Base-by-base conservation (phyloP, 2,888 invertebrate genomes). In the Thymelicus lineola region DNA sequence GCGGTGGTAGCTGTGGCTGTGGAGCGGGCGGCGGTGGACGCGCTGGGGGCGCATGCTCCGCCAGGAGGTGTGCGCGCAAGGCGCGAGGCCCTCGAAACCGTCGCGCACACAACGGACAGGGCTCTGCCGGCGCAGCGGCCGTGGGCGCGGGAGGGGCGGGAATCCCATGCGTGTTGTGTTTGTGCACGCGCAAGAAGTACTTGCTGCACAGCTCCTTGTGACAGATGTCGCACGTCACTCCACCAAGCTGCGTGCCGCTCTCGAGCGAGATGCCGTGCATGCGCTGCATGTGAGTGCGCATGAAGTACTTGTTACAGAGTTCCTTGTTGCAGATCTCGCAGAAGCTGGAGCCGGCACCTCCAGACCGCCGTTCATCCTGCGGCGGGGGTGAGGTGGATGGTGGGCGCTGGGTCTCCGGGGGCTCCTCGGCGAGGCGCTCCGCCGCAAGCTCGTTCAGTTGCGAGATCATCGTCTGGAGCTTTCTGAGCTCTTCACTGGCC, bases 311-410 rank as follows among this genome's bases (percentile, higher is more conserved):
- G 94, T 99, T 99, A 94, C 99, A 99, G 78, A 99, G 94, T 91
- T 99, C 99, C 90, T 99, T 99, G 94, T 99, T 99, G 91, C 99
- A 99, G 75, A 99, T 98, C 86, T 98, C 98, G 87, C 99, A 99
- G 87, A 98, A 98, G 82, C 98, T 98, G 73, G 97, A 97, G 1
- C 97, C 91, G 17, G 90, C 88, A n/a, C 76, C 80, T 15, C 73
- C 74, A 0, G 96, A 95, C 58, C 95, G 94, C n/a, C 93, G 88
- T 71, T 92, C 92, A 77, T 90, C 89, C 74, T 89, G 84, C 15
- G 90, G 86, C 42, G 93, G 92, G 0, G 92, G 89, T 0, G 91
- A 89, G 1, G 89, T 76, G 45, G 90, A 89, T 1, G 88, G 89
- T 0, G 91, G 87, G 36, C 89, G 86, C 1, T 85, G 83, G 7